Base-by-base conservation (phyloP, 2,797 vertebrate species). In the Spheniscus humboldti region DNA sequence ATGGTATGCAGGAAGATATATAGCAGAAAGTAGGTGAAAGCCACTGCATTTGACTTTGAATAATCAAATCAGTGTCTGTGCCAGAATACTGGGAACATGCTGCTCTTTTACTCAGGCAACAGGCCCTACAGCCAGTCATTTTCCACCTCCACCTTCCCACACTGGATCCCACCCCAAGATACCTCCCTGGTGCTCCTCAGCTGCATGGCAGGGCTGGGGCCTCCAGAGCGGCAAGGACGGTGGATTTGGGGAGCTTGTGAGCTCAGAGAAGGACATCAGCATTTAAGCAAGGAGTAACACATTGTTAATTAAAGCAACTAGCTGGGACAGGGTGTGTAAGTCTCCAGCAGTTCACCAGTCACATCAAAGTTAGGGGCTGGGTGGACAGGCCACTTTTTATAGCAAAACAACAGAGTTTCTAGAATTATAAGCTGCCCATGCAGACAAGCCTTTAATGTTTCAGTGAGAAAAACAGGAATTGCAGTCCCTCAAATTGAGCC, bases 141-240 rank as follows among this genome's bases (percentile, higher is more conserved):
- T 66, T 57, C 59, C 27, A 78, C 15, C 19, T 92, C n/a, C n/a
- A n/a, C 27, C 4, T 2, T 56, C n/a, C 28, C 25, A 62, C 14
- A 15, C 56, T 63, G 48, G 18, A 71, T 73, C 45, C 15, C 48
- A 41, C 56, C 18, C 37, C 14, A 25, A 24, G 15, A 50, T 48
- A 60, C 20, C 37, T 88, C 13, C 25, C 45, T 59, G 27, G 14
- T 45, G 27, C 16, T 90, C 39, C 28, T 60, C 2, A 1, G 20
- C 10, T 43, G 37, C 33, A 27, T 1, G 3, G 4, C 16, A 37
- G 35, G 39, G 31, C n/a, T 71, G 11, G 31, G 27, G 9, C 66
- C 45, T 57, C 18, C 11, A n/a, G 27, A 92, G 8, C 6, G 1
- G 11, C 0, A 2, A 71, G 30, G 19, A 13, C 1, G 1, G 13